A percentile compares a stretch with the other conserved stretches of the same genome.
phyloP scores from a whole-genome alignment of 2,888 invertebrate genomes.

The Azorinus chamasolen region DNA sequence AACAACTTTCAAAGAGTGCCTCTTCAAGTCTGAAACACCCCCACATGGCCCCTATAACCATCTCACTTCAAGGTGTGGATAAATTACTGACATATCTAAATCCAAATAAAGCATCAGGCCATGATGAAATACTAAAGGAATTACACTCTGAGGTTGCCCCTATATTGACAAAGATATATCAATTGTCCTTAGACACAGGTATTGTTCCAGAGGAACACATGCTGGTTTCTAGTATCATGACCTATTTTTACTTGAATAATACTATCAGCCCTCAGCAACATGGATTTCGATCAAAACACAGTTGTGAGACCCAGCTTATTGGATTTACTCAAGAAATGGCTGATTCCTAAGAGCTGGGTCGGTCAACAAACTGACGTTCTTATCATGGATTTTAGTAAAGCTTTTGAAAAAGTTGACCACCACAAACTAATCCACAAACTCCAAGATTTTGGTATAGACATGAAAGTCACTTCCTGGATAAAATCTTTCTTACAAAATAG shows the following conservation, averaged over 20 bases:
- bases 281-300: conserved; percentile 24
- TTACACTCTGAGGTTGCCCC: conserved; percentile 24
- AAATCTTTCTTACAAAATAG: no score
- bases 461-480: no score
- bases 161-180: conserved; percentile 1
- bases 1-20: neutral
- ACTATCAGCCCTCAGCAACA: conserved; percentile 7
- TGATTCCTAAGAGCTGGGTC: no score
- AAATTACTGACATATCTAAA: conserved; percentile 24
- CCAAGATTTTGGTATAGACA: no score
- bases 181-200: conserved; percentile 9
- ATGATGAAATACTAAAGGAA: conserved; percentile 21
- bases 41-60: neutral
- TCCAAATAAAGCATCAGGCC: conserved; percentile 32
- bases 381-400: no score
- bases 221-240: conserved; percentile 30
- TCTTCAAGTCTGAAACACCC: neutral
- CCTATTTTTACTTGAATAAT: conserved; percentile 12
- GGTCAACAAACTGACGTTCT: no score
- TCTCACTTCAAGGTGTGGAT: neutral
- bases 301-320: conserved; percentile 30
- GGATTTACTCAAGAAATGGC: no score
- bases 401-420: no score
- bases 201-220: conserved; percentile 36
- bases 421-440: no score